These are phyloP conservation scores for Hirudinaria manillensis DNA, from an alignment of 2,888 invertebrate genomes.

Conservation along the genomic window DNA sequence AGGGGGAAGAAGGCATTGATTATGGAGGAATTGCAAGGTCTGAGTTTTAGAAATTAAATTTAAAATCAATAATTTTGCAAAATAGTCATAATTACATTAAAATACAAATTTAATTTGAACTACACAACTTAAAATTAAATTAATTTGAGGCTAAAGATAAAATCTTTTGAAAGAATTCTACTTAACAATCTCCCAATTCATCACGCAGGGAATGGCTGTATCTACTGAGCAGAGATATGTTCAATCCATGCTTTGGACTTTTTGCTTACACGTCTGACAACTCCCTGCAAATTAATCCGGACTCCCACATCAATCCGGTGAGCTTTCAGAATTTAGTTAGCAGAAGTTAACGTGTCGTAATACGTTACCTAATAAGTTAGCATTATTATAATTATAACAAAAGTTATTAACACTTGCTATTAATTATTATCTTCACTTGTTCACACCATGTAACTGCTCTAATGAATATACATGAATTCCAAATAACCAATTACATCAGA, in stretches of 20 bases:
- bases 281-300: conserved; percentile 88
- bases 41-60: background rate
- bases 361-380: background rate
- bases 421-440: background rate
- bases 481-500: too few relatives aligned
- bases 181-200: too few relatives aligned
- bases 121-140: background rate
- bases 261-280: conserved; percentile 94
- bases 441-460: background rate
- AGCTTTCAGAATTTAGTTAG: conserved; percentile 42
- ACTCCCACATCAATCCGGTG: conserved; percentile 62
- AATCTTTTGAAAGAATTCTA: background rate
- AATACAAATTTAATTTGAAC: too few relatives aligned
- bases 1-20: conserved; percentile 31
- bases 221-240: conserved; percentile 83
- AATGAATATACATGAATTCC: background rate
- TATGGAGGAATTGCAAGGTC: conserved; percentile 32
- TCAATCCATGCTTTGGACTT: conserved; percentile 91
- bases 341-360: background rate
- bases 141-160: background rate
- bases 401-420: too few relatives aligned
- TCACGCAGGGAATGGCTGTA: conserved; percentile 82
- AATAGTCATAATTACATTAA: background rate
- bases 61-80: background rate
- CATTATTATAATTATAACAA: too few relatives aligned